These are phyloP conservation scores for Diplogasteroides magnus DNA, from an alignment of 1,140 invertebrate genomes.

Conservation along the genomic window DNA sequence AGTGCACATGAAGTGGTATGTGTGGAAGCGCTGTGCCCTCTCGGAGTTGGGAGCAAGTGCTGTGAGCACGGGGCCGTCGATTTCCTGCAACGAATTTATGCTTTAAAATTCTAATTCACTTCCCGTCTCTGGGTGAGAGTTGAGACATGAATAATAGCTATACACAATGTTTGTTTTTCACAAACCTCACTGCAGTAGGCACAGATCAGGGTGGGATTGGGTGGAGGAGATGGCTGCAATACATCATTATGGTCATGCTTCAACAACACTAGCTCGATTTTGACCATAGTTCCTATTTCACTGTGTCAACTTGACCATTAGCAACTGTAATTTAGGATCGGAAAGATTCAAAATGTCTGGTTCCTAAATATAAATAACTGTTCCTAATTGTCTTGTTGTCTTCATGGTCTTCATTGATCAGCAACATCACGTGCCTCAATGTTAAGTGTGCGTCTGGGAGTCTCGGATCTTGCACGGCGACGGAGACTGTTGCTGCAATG, in stretches of 20 bases:
- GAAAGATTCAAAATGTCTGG: no score
- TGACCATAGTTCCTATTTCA: no score
- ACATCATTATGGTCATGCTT: no score
- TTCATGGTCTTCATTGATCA: no score
- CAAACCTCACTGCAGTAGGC: conserved; percentile 45
- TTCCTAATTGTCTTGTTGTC: no score
- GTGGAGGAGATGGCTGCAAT: no score
- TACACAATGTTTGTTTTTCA: no score
- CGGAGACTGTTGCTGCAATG: conserved; percentile 1
- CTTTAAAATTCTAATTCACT: background rate
- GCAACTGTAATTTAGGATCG: no score
- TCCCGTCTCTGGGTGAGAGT: background rate
- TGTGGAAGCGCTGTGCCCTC: conserved; percentile 55
- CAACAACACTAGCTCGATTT: no score
- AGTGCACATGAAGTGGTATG: conserved; percentile 53
- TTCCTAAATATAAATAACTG: background rate
- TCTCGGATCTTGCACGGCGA: conserved; percentile 49
- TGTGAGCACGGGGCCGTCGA: conserved; percentile 50
- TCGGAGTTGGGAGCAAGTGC: conserved; percentile 50
- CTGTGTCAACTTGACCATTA: no score
- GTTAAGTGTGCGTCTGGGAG: conserved; percentile 50
- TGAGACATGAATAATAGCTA: background rate
- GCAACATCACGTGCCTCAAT: conserved; percentile 42
- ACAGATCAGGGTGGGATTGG: conserved; percentile 40
- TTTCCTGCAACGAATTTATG: conserved; percentile 40